Evolutionary conservation across 2,113 vertebrate species (phyloP), one percentile per base, ranked within the genome.

Genomic region (Oncorhynchus kisutch): DNA sequence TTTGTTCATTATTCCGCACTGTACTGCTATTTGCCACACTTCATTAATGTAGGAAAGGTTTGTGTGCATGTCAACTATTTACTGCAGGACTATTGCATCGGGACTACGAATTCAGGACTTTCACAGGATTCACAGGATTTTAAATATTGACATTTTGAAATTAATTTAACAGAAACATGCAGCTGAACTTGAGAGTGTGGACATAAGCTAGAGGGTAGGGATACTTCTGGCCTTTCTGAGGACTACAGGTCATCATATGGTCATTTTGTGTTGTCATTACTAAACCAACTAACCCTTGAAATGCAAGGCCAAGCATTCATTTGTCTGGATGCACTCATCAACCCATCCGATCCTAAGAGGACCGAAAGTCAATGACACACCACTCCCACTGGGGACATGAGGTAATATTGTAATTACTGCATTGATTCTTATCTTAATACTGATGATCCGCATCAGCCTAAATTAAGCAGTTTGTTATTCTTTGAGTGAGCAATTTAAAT

Each of bases 21-120:
- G 51, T 5, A 54, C 14, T 54, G 1, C 13, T 81, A 71, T 84
- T 73, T 81, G 69, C 71, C 48, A 73, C 31, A 57, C 60, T 81
- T 68, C 49, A 51, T 51, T 51, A 51, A 51, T 51, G 49, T 51
- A 54, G 51, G 51, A 45, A 12, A 12, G 8, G 39, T 45, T 39
- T 45, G 39, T 45, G 39, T 54, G 5, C 14, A 54, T 4, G 16
- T 54, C 51, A 54, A 18, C 51, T 18, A 18, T 54, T 54, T 54
- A 54, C 13, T 54, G 3, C 14, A 16, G 16, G 16, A 5, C 13
- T 16, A 54, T 3, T 18, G 5, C 13, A 54, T 18, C 16, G 1
- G 14, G 3, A 5, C 51, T 5, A 18, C 4, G 5, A 4, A 54
- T 54, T 54, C 51, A 54, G 51, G 51, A 54, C 51, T 54, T 54